Conservation (phyloP, 2,797 vertebrate species). For the Bradypus variegatus region DNA sequence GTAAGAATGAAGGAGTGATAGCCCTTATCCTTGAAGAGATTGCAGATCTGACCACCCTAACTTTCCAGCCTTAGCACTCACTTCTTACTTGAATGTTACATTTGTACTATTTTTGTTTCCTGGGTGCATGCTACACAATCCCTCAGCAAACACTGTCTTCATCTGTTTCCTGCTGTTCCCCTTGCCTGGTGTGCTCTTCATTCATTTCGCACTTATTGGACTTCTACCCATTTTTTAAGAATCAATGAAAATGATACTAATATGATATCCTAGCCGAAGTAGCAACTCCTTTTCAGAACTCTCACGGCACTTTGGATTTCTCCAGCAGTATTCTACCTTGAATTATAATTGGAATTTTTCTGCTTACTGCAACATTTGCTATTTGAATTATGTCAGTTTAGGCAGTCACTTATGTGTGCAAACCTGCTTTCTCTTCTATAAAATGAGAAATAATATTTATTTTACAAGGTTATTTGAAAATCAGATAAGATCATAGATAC, state of each 20-base stretch:
- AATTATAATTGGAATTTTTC: neutral
- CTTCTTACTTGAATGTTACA: neutral
- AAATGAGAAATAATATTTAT: neutral
- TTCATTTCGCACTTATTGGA: neutral
- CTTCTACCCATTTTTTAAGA: neutral
- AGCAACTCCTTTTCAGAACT: neutral
- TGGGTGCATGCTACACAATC: fast-evolving
- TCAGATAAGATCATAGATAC: neutral
- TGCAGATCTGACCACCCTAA: neutral
- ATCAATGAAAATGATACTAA: neutral
- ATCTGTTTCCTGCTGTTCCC: neutral
- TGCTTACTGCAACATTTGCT: neutral
- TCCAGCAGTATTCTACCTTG: neutral
- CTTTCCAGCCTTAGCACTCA: neutral
- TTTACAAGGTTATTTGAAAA: neutral
- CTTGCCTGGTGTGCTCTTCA: too few relatives aligned
- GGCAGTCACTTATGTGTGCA: neutral
- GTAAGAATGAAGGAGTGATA: neutral
- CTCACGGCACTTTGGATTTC: neutral
- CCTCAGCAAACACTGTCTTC: neutral
- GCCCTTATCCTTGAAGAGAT: neutral
- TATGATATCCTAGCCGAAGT: neutral
- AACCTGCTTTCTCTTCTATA: neutral
- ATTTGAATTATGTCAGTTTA: neutral
- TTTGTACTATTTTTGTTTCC: neutral